These are phyloP conservation scores for Eurytoma californica DNA, from an alignment of 2,888 invertebrate genomes.

Conservation along the genomic window DNA sequence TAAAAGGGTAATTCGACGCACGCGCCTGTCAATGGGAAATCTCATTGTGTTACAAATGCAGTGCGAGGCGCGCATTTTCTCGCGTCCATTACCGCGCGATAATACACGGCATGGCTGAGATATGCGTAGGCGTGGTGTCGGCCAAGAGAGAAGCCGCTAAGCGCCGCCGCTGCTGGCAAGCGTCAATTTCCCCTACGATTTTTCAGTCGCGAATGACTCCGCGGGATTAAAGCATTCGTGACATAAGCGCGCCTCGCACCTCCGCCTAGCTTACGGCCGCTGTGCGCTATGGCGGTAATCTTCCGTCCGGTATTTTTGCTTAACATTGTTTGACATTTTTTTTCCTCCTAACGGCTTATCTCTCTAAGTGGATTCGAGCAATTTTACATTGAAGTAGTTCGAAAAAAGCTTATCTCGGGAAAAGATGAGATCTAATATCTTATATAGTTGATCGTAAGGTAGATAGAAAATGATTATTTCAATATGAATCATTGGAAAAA, in stretches of 20 bases:
- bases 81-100: constrained; percentile 4
- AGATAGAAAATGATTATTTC: too few relatives aligned
- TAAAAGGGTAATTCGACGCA: constrained; percentile 23
- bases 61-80: constrained; percentile 17
- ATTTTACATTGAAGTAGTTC: not conserved
- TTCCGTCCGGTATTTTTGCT: too few relatives aligned
- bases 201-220: constrained; percentile 36
- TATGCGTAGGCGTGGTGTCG: constrained; percentile 36
- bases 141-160: not conserved
- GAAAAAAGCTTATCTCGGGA: constrained; percentile 2
- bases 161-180: constrained; percentile 5
- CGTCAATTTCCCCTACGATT: constrained; percentile 34
- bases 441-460: too few relatives aligned
- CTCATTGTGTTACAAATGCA: constrained; percentile 36
- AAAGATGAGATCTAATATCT: too few relatives aligned
- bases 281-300: too few relatives aligned
- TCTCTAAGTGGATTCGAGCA: not conserved
- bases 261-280: not conserved
- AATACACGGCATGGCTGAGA: constrained; percentile 39
- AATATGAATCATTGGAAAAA: too few relatives aligned
- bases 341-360: not conserved
- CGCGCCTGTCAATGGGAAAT: constrained; percentile 15
- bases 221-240: constrained; percentile 35
- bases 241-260: constrained; percentile 36
- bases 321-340: too few relatives aligned